Evolutionary conservation across 1,140 invertebrate species (phyloP).

Genomic region (Drosophila funebris): DNA sequence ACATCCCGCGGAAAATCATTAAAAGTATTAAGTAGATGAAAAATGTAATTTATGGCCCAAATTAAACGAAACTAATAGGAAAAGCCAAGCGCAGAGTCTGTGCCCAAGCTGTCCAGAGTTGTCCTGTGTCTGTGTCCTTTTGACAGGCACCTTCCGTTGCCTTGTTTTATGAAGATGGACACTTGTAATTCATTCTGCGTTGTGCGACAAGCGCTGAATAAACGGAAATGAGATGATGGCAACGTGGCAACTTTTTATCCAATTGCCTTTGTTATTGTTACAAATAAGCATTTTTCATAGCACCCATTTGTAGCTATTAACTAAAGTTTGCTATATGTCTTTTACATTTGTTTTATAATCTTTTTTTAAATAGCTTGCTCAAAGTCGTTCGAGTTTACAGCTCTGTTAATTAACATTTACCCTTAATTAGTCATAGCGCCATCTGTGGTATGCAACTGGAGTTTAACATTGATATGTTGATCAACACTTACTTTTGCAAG

Average conservation of each 20-base stretch:
- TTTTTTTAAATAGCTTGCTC: conserved; percentile 10
- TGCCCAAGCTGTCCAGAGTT: neutral
- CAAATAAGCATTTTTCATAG: conserved; percentile 60
- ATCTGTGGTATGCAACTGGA: neutral
- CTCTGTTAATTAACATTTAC: neutral
- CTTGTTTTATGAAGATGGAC: conserved; percentile 80
- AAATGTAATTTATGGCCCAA: conserved; percentile 76
- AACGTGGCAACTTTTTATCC: conserved; percentile 44
- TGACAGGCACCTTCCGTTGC: conserved; percentile 73
- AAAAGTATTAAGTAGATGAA: conserved; percentile 76
- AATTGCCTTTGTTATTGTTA: conserved; percentile 33
- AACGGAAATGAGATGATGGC: conserved; percentile 73
- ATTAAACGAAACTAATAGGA: conserved; percentile 80
- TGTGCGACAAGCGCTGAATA: conserved; percentile 60
- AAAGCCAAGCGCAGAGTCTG: conserved; percentile 53
- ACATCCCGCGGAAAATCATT: conserved; percentile 58
- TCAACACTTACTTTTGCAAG: neutral
- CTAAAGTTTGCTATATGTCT: conserved; percentile 4
- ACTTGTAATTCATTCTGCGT: conserved; percentile 79
- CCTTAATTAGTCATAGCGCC: neutral
- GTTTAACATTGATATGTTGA: neutral
- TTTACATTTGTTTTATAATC: conserved; percentile 16
- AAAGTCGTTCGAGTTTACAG: neutral
- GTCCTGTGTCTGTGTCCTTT: conserved; percentile 54
- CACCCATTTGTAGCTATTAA: conserved; percentile 39